Conservation (phyloP, 1,140 invertebrate genomes). For the Camponotus pennsylvanicus region DNA sequence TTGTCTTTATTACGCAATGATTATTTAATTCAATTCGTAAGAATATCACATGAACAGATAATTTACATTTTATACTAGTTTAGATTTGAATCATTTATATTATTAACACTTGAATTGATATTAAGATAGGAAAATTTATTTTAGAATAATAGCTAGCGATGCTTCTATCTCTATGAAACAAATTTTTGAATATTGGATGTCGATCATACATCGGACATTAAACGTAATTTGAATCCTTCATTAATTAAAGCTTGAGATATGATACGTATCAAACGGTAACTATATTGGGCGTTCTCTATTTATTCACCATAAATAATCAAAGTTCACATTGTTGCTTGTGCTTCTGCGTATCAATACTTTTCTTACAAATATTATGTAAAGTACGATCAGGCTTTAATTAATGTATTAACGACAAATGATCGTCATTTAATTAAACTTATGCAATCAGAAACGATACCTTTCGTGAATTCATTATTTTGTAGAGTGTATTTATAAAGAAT, state of each 20-base stretch:
- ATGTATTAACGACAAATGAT: not conserved
- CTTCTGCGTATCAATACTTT: no score
- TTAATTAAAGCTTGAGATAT: conserved; percentile 8
- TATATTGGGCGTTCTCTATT: not conserved
- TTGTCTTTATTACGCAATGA: not conserved
- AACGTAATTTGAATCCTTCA: conserved; percentile 10
- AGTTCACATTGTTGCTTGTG: no score
- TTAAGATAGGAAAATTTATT: not conserved
- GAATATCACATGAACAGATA: not conserved
- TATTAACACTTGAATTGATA: not conserved
- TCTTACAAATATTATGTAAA: not conserved
- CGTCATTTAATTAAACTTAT: not conserved
- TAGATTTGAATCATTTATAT: not conserved
- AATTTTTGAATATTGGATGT: not conserved
- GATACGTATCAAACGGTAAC: conserved; percentile 1
- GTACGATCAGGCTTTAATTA: not conserved
- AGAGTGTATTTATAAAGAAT: not conserved
- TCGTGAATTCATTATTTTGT: not conserved
- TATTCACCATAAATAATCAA: not conserved
- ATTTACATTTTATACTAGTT: not conserved
- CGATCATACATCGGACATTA: not conserved
- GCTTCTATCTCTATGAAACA: not conserved
- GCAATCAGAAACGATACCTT: not conserved
- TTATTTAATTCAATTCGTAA: not conserved
- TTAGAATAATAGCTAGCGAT: not conserved